A percentile compares a stretch with the other conserved stretches of the same genome.
These are phyloP conservation scores for Hyposoter didymator DNA, from an alignment of 2,888 invertebrate species.

Conservation along the genomic window DNA sequence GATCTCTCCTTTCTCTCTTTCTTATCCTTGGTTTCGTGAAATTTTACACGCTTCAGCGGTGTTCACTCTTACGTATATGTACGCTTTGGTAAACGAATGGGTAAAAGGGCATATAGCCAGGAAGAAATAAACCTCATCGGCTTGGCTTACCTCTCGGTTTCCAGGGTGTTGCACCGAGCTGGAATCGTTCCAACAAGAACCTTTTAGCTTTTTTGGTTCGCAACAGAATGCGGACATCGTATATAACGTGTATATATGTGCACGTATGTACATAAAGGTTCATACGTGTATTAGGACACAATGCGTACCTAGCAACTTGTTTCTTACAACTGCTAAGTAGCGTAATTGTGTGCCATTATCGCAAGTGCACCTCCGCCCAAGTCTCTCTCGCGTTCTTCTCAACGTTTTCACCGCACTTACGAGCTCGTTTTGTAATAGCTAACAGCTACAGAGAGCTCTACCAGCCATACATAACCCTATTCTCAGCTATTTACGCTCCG, in stretches of 20 bases:
- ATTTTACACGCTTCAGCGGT: conserved; percentile 35
- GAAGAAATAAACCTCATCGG: conserved; percentile 20
- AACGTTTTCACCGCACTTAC: conserved; percentile 32
- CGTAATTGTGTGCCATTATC: conserved; percentile 75
- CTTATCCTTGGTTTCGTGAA: conserved; percentile 8
- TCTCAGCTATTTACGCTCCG: conserved; percentile 64
- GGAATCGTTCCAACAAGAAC: conserved; percentile 33
- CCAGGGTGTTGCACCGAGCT: conserved; percentile 19
- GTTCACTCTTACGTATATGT: conserved; percentile 10
- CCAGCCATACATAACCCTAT: conserved; percentile 50
- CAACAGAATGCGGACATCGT: conserved; percentile 5
- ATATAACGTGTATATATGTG: not conserved
- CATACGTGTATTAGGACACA: conserved; percentile 35
- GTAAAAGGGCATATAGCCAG: not conserved
- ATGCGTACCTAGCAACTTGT: conserved; percentile 71
- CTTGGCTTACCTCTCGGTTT: conserved; percentile 22
- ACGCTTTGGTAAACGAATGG: conserved; percentile 10
- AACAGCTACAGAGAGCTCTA: conserved; percentile 19
- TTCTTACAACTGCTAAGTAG: conserved; percentile 71
- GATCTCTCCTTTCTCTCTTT: conserved; percentile 1
- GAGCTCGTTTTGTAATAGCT: conserved; percentile 47
- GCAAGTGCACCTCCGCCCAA: conserved; percentile 54
- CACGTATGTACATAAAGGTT: not conserved
- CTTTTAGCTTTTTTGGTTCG: conserved; percentile 39
- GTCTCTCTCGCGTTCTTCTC: conserved; percentile 26